These are phyloP conservation scores for Heterotis niloticus DNA, from an alignment of 2,113 vertebrate genomes.

Conservation along the genomic window DNA sequence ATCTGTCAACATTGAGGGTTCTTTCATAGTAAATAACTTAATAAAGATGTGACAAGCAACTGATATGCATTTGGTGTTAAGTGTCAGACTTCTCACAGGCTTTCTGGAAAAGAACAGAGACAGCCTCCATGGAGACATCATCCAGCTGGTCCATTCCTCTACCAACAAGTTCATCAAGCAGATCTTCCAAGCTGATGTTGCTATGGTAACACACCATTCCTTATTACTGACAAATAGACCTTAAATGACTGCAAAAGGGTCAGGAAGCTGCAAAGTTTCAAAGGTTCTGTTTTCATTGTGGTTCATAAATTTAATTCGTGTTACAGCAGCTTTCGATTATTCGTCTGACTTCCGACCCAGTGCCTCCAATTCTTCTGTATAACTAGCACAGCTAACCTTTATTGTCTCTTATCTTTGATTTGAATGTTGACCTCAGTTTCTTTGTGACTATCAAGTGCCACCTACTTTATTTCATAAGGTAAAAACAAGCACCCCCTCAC, in stretches of 20 bases:
- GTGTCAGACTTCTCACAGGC: slow-evolving; percentile 60
- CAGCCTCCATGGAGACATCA: slow-evolving; percentile 94
- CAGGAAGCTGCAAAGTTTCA: neutral
- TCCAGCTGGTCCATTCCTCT: slow-evolving; percentile 94
- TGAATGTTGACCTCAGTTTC: slow-evolving; percentile 59
- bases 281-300: neutral
- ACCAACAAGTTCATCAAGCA: slow-evolving; percentile 99
- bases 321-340: too few species aligned
- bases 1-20: too few species aligned
- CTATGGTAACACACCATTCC: slow-evolving; percentile 77
- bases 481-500: slow-evolving; percentile 30
- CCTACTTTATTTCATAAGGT: slow-evolving; percentile 61
- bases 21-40: neutral
- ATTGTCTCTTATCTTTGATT: slow-evolving; percentile 7
- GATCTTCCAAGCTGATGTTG: slow-evolving; percentile 96
- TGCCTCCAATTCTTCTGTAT: neutral
- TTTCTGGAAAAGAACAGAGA: slow-evolving; percentile 98
- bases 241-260: neutral
- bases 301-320: neutral
- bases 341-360: neutral
- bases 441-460: slow-evolving; percentile 68
- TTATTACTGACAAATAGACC: neutral
- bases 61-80: neutral
- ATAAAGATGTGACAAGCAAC: neutral
- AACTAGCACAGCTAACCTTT: neutral